phyloP scores from a whole-genome alignment of 2,797 vertebrate species.

The Clarias platycephalus region DNA sequence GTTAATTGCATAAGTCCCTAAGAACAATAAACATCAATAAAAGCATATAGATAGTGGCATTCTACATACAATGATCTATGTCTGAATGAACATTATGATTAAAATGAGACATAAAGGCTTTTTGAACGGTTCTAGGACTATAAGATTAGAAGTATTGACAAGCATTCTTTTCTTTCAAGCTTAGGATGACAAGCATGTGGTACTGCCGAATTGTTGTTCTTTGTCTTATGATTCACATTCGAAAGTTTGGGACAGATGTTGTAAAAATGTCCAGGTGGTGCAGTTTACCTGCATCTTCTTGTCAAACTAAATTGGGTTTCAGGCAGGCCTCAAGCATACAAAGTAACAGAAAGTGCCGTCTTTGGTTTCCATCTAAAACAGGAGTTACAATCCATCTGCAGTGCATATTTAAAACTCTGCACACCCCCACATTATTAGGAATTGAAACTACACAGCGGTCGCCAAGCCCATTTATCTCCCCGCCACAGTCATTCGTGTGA shows the following conservation, averaged over 20 bases:
- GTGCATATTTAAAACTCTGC: constrained; percentile 5
- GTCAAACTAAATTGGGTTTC: constrained; percentile 30
- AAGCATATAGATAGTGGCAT: not conserved
- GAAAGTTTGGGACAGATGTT: constrained; percentile 22
- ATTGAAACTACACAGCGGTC: constrained; percentile 14
- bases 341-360: not conserved
- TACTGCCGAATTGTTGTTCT: not conserved
- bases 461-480: constrained; percentile 6
- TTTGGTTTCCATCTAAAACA: constrained; percentile 6
- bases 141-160: not conserved
- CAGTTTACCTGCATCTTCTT: constrained; percentile 29
- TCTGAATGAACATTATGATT: not conserved
- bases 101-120: not conserved
- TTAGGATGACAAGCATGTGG: constrained; percentile 13
- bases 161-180: not conserved
- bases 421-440: constrained; percentile 20
- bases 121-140: not conserved
- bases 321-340: constrained; percentile 1
- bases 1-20: not conserved
- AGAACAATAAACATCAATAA: not conserved
- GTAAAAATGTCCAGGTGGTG: constrained; percentile 25
- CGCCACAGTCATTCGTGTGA: constrained; percentile 7
- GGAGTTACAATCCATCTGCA: not conserved
- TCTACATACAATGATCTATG: not conserved
- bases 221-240: constrained; percentile 1